Conservation (phyloP, 2,888 invertebrate genomes). For the Germaria angustata region DNA sequence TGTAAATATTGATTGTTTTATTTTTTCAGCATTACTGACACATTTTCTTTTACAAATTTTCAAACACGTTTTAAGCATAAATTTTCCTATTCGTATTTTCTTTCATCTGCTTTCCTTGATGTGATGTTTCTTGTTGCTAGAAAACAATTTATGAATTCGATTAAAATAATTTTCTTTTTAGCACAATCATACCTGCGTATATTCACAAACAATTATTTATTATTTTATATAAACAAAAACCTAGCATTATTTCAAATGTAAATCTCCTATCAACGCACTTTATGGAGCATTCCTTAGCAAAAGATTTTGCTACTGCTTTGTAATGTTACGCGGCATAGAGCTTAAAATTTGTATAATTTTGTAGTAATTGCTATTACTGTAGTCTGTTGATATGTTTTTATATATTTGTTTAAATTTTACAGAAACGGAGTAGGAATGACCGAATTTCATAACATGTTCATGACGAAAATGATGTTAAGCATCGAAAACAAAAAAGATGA, state of each 20-base stretch:
- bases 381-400: not conserved
- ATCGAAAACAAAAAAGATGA: slow-evolving; percentile 13
- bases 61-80: slow-evolving; percentile 33
- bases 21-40: slow-evolving; percentile 37
- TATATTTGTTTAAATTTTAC: not conserved
- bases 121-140: not conserved
- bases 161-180: slow-evolving; percentile 24
- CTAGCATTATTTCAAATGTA: too few relatives aligned
- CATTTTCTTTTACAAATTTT: slow-evolving; percentile 46
- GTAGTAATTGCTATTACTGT: not conserved
- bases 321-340: not conserved
- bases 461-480: slow-evolving; percentile 3
- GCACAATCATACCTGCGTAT: not conserved
- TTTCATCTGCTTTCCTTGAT: not conserved
- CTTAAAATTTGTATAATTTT: not conserved
- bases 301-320: slow-evolving; percentile 16
- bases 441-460: slow-evolving; percentile 40
- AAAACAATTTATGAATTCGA: slow-evolving; percentile 21
- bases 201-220: not conserved
- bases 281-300: not conserved
- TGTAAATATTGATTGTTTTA: slow-evolving; percentile 34
- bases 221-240: not conserved
- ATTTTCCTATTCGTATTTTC: not conserved
- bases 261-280: too few relatives aligned
- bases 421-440: slow-evolving; percentile 26